Evolutionary conservation across 2,888 invertebrate species (phyloP).

Genomic region (Diploptera punctata): DNA sequence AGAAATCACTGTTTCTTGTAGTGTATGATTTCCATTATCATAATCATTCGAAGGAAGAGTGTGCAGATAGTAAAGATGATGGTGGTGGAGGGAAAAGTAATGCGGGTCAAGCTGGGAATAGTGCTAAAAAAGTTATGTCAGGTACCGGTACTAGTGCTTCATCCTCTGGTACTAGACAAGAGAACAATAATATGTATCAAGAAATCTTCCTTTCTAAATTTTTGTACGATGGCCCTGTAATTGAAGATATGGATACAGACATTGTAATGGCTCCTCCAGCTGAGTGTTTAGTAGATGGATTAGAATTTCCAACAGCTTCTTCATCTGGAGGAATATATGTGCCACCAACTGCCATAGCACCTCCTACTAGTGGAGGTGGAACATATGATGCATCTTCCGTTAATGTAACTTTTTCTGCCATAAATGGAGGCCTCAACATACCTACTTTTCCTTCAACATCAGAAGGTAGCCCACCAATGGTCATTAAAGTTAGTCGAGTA

Average conservation of each 20-base stretch:
- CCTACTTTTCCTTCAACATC: conserved; percentile 41
- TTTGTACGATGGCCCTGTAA: conserved; percentile 53
- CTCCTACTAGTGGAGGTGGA: conserved; percentile 44
- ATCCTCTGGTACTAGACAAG: conserved; percentile 53
- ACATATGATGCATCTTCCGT: conserved; percentile 40
- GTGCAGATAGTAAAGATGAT: conserved; percentile 38
- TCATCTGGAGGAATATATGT: conserved; percentile 47
- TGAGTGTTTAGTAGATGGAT: conserved; percentile 50
- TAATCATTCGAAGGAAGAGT: conserved; percentile 34
- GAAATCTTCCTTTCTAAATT: conserved; percentile 54
- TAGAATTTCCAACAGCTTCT: conserved; percentile 50
- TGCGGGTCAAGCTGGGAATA: conserved; percentile 41
- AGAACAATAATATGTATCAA: conserved; percentile 52
- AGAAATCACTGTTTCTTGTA: conserved; percentile 61
- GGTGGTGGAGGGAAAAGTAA: conserved; percentile 30
- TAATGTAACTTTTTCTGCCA: conserved; percentile 26
- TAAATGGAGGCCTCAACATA: conserved; percentile 37
- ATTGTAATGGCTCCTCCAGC: conserved; percentile 47
- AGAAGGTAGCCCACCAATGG: conserved; percentile 36
- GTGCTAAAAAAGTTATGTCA: conserved; percentile 53
- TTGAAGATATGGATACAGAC: conserved; percentile 51
- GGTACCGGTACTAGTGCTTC: conserved; percentile 62
- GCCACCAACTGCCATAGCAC: conserved; percentile 45
- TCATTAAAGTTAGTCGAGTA: conserved; percentile 35
- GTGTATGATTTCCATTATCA: conserved; percentile 75